A percentile compares a stretch with the other conserved stretches of the same genome.
Conservation (phyloP, 1,140 invertebrate species). For the Drosophila erecta region DNA sequence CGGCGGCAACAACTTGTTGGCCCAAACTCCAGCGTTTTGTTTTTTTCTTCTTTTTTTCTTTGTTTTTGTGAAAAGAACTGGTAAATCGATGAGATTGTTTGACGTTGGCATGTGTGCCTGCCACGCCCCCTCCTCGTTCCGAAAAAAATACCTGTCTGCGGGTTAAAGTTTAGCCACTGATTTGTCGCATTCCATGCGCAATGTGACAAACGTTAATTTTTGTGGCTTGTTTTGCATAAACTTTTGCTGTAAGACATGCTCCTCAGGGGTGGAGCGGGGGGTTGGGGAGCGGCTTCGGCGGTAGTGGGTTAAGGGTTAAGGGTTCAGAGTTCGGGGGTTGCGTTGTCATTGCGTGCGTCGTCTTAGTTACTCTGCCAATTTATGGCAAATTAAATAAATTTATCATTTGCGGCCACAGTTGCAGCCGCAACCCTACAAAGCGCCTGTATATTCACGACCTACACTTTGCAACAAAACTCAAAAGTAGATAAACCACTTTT, state of each 20-base stretch:
- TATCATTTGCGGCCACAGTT: slow-evolving; percentile 67
- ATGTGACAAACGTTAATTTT: slow-evolving; percentile 83
- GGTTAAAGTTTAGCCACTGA: slow-evolving; percentile 66
- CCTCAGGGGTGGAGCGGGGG: too few species aligned
- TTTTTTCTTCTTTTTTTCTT: neutral
- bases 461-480: neutral
- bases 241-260: slow-evolving; percentile 59
- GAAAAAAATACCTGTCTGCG: slow-evolving; percentile 32
- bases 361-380: slow-evolving; percentile 79
- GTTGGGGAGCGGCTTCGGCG: too few species aligned
- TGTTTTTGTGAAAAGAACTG: slow-evolving; percentile 1
- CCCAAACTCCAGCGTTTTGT: slow-evolving; percentile 13
- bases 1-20: slow-evolving; percentile 76
- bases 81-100: slow-evolving; percentile 77
- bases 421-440: neutral
- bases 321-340: slow-evolving; percentile 7
- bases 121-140: slow-evolving; percentile 4
- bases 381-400: slow-evolving; percentile 83
- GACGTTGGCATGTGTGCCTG: slow-evolving; percentile 57
- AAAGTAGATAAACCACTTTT: neutral
- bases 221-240: slow-evolving; percentile 82
- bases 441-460: neutral
- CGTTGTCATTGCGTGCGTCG: slow-evolving; percentile 74
- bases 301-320: neutral
- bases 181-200: slow-evolving; percentile 80